Evolutionary conservation across 2,888 invertebrate species (phyloP), one percentile per base, ranked within the genome.

Genomic region (Chirona hameri): DNA sequence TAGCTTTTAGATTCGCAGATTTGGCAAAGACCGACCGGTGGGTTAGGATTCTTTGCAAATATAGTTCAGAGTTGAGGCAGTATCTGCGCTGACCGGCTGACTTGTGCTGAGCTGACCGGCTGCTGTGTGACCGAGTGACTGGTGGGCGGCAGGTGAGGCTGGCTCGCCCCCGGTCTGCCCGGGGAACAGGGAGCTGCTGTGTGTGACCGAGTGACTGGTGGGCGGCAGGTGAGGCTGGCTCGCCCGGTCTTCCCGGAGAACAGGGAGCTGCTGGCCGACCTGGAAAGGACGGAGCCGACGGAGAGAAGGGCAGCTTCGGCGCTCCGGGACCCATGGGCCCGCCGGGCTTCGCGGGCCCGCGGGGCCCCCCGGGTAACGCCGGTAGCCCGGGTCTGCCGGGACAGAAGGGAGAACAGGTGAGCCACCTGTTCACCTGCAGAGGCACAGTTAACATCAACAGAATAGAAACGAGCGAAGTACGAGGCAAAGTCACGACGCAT

Each of bases 321-420:
- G 90, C 92, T 83, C 88, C 90, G 21, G 95, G 95, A n/a, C 87
- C 91, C 1, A 88, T 92, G 9, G 95, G 95, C 0, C 91, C 93
- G 2, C 94, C 94, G 86, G 96, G 96, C 7, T 95, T 95, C 87
- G 94, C 94, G 0, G 95, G 95, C 31, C 91, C 93, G 2, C 90
- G 94, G 86, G 95, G 95, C 21, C 91, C 92, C 5, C 93, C 94
- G 3, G 95, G 95, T 52, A 87, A 92, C 79, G 88, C 92, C 72
- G 95, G 95, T 52, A 93, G 91, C 86, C 90, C 93, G 4, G 95
- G 95, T 10, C 89, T 91, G 84, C 90, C 92, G 57, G 95, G 95
- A 31, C 88, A 91, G 14, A 95, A 95, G 89, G 95, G 95, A 86
- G 91, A 91, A 87, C 83, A 83, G 82, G 85, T 85, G 31, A 48